A percentile compares a stretch with the other conserved stretches of the same genome.
Conservation (phyloP, 2,888 invertebrate genomes). For the Polymixis flavicincta region DNA sequence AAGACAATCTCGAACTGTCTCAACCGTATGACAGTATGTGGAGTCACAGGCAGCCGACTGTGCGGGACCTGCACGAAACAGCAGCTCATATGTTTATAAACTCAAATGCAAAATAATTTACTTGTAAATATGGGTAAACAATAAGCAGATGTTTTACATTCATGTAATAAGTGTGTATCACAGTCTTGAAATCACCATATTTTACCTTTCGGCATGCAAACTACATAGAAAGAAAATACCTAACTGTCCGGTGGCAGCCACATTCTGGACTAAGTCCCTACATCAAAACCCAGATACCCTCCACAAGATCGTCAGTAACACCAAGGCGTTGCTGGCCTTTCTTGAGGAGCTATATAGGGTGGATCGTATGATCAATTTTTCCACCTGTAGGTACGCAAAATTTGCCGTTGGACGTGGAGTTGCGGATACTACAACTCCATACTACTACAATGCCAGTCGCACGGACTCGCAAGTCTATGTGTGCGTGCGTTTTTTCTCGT, state of each 20-base stretch:
- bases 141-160: no score
- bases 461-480: neutral
- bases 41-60: neutral
- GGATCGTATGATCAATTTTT: neutral
- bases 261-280: neutral
- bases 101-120: no score
- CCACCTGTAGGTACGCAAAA: neutral
- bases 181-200: no score
- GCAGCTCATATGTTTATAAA: neutral
- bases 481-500: neutral
- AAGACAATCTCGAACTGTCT: neutral
- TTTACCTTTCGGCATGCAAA: no score
- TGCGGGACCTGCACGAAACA: neutral
- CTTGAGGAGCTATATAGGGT: neutral
- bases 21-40: neutral
- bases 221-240: no score
- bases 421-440: neutral
- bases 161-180: no score
- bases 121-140: no score
- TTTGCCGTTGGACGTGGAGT: neutral
- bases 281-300: neutral
- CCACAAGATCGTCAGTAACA: neutral
- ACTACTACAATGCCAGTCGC: neutral
- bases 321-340: neutral
- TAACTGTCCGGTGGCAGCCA: neutral